These are phyloP conservation scores for Piaya cayana DNA, from an alignment of 2,113 vertebrate genomes.

Conservation along the genomic window DNA sequence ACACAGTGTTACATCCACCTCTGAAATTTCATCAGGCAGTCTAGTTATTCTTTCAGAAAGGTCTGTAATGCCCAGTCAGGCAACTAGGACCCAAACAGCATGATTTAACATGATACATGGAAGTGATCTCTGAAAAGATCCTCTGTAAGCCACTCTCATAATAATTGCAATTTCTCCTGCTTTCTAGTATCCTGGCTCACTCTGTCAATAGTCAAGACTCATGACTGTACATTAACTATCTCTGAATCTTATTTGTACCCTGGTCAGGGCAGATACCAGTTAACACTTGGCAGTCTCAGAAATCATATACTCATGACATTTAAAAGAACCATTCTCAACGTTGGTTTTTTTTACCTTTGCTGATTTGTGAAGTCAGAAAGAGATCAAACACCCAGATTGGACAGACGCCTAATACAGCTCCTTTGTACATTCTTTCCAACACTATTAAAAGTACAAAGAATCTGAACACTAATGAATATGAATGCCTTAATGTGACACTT, in stretches of 20 bases:
- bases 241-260: conserved; percentile 69
- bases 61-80: neutral
- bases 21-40: neutral
- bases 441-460: conserved; percentile 77
- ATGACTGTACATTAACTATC: conserved; percentile 67
- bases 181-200: conserved; percentile 39
- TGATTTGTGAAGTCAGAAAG: conserved; percentile 64
- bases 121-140: conserved; percentile 16
- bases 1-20: neutral
- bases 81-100: neutral
- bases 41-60: neutral
- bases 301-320: conserved; percentile 72
- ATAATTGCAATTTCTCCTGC: conserved; percentile 45
- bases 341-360: neutral
- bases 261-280: conserved; percentile 75
- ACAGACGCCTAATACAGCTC: conserved; percentile 75
- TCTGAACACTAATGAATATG: conserved; percentile 73
- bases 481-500: conserved; percentile 74
- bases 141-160: conserved; percentile 25
- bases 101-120: neutral
- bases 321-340: conserved; percentile 70
- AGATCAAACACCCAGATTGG: conserved; percentile 74
- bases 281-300: conserved; percentile 78
- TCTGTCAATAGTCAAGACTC: conserved; percentile 71
- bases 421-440: conserved; percentile 79